Evolutionary conservation across 1,140 invertebrate genomes (phyloP).

Genomic region (Apis dorsata): DNA sequence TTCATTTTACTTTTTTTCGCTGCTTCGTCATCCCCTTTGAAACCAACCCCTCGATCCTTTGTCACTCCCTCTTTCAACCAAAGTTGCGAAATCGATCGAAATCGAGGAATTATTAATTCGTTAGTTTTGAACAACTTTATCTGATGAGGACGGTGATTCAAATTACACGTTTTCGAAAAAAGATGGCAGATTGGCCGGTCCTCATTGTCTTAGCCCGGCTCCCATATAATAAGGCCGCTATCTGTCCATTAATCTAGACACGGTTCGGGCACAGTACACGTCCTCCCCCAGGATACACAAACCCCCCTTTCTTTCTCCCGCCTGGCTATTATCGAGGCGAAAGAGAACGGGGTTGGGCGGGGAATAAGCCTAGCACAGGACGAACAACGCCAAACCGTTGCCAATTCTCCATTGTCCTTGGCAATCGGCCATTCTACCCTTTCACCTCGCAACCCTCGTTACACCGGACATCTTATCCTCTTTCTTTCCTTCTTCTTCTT

Average conservation of each 20-base stretch:
- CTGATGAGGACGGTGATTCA: neutral
- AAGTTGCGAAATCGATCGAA: neutral
- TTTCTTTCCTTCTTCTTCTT: no score
- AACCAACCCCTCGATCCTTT: no score
- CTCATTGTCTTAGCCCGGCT: constrained; percentile 28
- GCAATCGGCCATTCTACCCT: constrained; percentile 62
- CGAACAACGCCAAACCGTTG: constrained; percentile 53
- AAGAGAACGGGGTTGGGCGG: neutral
- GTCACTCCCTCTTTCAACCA: no score
- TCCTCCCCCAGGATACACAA: constrained; percentile 21
- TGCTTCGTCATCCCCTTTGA: no score
- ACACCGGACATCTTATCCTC: neutral
- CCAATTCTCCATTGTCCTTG: constrained; percentile 70
- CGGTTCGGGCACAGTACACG: constrained; percentile 18
- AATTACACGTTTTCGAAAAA: constrained; percentile 30
- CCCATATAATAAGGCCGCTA: constrained; percentile 38
- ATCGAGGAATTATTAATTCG: no score
- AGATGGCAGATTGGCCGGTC: constrained; percentile 29
- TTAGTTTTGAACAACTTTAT: no score
- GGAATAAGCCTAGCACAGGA: constrained; percentile 26
- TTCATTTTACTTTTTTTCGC: no score
- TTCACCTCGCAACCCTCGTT: neutral
- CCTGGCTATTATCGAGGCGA: constrained; percentile 25
- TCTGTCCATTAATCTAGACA: constrained; percentile 46
- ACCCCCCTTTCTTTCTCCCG: constrained; percentile 27